Conservation (phyloP, 2,113 vertebrate species). For the Neogobius melanostomus region DNA sequence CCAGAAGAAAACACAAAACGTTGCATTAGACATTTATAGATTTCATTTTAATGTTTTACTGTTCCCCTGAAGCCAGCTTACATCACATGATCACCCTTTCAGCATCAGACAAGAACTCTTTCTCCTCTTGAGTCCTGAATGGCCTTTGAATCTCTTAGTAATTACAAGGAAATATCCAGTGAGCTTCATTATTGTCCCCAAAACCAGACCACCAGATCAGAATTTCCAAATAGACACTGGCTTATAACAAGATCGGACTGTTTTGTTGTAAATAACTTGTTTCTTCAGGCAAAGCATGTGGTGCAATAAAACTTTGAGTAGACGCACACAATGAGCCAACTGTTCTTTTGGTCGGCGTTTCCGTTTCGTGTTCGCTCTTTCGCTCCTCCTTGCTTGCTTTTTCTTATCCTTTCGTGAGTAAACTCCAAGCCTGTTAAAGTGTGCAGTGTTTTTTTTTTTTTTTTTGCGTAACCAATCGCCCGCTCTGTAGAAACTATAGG, state of each 20-base stretch:
- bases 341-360: conserved; percentile 53
- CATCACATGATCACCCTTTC: conserved; percentile 32
- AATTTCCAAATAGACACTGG: conserved; percentile 38
- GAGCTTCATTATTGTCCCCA: conserved; percentile 24
- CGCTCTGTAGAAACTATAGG: conserved; percentile 1
- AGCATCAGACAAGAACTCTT: conserved; percentile 6
- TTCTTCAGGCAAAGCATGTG: conserved; percentile 53
- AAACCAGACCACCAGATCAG: conserved; percentile 34
- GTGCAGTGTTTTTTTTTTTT: conserved; percentile 21
- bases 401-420: conserved; percentile 32
- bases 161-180: conserved; percentile 31
- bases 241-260: conserved; percentile 21
- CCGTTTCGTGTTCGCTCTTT: conserved; percentile 25
- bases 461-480: conserved; percentile 17
- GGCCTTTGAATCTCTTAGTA: conserved; percentile 28
- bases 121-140: conserved; percentile 26
- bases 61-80: conserved; percentile 9
- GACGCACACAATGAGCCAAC: conserved; percentile 46
- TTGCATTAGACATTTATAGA: background rate
- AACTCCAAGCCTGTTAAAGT: conserved; percentile 48
- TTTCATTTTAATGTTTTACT: conserved; percentile 6
- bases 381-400: conserved; percentile 6
- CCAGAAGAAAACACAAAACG: background rate
- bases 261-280: conserved; percentile 41
- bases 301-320: conserved; percentile 49